A percentile compares a stretch with the other conserved stretches of the same genome.
Evolutionary conservation across 1,140 invertebrate species (phyloP).

Genomic region (Drosophila ficusphila): DNA sequence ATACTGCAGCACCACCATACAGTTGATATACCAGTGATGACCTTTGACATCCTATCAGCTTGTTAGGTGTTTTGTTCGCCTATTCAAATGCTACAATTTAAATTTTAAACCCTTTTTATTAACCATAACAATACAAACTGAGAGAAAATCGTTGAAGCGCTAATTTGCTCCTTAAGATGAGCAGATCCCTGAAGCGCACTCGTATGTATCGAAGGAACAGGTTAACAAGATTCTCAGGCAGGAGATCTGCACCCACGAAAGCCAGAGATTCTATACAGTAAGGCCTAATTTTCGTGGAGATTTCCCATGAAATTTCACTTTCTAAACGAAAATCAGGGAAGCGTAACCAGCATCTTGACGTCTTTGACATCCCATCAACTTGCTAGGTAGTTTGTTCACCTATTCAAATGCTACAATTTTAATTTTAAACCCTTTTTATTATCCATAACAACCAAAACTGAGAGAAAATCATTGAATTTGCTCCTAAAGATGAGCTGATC

Average conservation of each 20-base stretch:
- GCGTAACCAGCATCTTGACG: constrained; percentile 32
- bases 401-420: constrained; percentile 39
- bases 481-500: too few relatives aligned
- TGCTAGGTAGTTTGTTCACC: background rate
- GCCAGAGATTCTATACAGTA: background rate
- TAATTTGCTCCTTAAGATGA: too few relatives aligned
- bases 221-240: constrained; percentile 13
- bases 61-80: background rate
- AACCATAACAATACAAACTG: too few relatives aligned
- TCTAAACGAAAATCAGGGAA: constrained; percentile 44
- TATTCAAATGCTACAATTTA: constrained; percentile 39
- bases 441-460: too few relatives aligned
- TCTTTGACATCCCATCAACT: background rate
- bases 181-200: constrained; percentile 43
- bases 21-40: background rate
- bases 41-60: background rate
- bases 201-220: constrained; percentile 40
- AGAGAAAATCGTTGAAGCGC: constrained; percentile 6
- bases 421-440: too few relatives aligned
- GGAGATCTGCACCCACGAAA: background rate
- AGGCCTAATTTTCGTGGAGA: background rate
- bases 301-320: too few relatives aligned
- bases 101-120: too few relatives aligned
- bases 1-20: background rate
- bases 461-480: constrained; percentile 9